These are phyloP conservation scores for Tuberolachnus salignus DNA, from an alignment of 2,888 invertebrate genomes.

Conservation along the genomic window DNA sequence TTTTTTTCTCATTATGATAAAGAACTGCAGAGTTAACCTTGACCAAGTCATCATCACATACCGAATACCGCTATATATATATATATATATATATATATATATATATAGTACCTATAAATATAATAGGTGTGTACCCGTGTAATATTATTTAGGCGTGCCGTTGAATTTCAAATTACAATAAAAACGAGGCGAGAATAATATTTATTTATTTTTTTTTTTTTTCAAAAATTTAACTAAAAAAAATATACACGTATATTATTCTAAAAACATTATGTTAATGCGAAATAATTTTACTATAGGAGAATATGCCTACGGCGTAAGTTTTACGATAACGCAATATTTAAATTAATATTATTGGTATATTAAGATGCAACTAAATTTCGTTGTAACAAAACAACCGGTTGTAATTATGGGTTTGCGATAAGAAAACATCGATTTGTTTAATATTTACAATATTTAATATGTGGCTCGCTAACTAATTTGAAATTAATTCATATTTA, in stretches of 20 bases:
- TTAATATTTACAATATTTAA: too few relatives aligned
- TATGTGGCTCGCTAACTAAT: too few relatives aligned
- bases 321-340: too few relatives aligned
- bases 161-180: slow-evolving; percentile 19
- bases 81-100: not conserved
- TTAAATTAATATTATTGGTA: too few relatives aligned
- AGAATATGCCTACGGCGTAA: too few relatives aligned
- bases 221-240: not conserved
- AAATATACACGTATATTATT: not conserved
- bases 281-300: too few relatives aligned
- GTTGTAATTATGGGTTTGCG: too few relatives aligned
- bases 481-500: too few relatives aligned
- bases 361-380: too few relatives aligned
- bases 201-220: not conserved
- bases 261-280: not conserved
- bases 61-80: not conserved
- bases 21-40: not conserved
- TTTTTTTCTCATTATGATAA: not conserved
- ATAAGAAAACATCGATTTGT: too few relatives aligned
- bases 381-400: too few relatives aligned
- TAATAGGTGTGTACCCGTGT: too few relatives aligned
- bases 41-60: slow-evolving; percentile 9
- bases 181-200: not conserved
- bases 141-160: slow-evolving; percentile 24
- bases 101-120: not conserved